A percentile compares a stretch with the other conserved stretches of the same genome.
Conservation (phyloP, 1,140 invertebrate genomes). For the Cepaea nemoralis region DNA sequence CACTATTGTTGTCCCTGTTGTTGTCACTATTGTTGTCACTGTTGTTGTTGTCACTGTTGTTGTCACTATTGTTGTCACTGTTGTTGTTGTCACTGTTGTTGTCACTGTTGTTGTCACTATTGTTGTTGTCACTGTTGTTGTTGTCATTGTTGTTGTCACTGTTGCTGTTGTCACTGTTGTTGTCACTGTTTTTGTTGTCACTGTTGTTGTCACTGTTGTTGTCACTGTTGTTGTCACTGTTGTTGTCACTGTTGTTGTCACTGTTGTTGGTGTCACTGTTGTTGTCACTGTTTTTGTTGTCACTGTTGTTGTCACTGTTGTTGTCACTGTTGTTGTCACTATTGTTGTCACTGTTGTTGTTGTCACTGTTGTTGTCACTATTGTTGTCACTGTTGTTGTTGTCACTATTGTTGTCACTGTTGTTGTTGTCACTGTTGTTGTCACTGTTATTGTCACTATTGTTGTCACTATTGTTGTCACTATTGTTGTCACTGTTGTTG, state of each 20-base stretch:
- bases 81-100: no score
- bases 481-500: no score
- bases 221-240: conserved; percentile 9
- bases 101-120: conserved; percentile 10
- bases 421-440: no score
- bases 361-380: no score
- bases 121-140: conserved; percentile 4
- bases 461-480: no score
- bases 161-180: conserved; percentile 9
- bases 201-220: background rate
- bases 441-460: no score
- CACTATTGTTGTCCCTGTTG: background rate
- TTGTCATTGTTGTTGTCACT: no score
- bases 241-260: conserved; percentile 2
- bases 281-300: no score
- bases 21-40: conserved; percentile 10
- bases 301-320: conserved; percentile 2
- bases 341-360: background rate
- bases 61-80: conserved; percentile 9
- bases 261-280: conserved; percentile 4
- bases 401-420: no score
- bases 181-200: no score
- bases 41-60: conserved; percentile 10
- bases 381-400: no score
- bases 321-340: conserved; percentile 3